Conservation (phyloP, 2,113 vertebrate genomes). For the Indicator indicator region DNA sequence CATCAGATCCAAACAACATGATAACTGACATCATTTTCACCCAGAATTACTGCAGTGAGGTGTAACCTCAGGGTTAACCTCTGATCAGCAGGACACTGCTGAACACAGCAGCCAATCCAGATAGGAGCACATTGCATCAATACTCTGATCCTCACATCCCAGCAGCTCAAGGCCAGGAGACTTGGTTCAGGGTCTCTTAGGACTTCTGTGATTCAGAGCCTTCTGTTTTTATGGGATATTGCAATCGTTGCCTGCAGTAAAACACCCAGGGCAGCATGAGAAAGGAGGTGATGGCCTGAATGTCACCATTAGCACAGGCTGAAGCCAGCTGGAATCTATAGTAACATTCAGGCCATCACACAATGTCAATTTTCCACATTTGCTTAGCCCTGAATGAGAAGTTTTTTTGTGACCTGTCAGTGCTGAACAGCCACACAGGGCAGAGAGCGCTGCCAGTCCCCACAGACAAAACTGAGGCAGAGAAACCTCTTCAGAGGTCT, state of each 20-base stretch:
- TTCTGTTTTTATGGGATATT: not conserved
- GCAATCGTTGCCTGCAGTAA: not conserved
- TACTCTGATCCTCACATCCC: not conserved
- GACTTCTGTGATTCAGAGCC: not conserved
- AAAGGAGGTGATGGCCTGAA: not conserved
- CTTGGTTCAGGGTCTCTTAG: not conserved
- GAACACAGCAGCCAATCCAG: not conserved
- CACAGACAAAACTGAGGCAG: not conserved
- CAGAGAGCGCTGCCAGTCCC: not conserved
- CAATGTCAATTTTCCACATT: not conserved
- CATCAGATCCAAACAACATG: not conserved
- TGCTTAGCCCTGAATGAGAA: not conserved
- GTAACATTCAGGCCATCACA: not conserved
- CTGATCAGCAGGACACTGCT: not conserved
- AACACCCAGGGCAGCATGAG: accelerated
- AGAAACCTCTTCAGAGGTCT: not conserved
- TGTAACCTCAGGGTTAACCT: not conserved
- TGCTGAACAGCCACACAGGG: not conserved
- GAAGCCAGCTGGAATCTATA: not conserved
- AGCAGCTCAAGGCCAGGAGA: not conserved
- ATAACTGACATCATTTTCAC: not conserved
- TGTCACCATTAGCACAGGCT: not conserved
- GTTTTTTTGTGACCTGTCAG: not conserved
- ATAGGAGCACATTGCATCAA: not conserved
- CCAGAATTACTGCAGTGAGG: not conserved